A percentile compares a stretch with the other conserved stretches of the same genome.
Conservation (phyloP, 2,113 vertebrate genomes). For the Labeo catla region DNA sequence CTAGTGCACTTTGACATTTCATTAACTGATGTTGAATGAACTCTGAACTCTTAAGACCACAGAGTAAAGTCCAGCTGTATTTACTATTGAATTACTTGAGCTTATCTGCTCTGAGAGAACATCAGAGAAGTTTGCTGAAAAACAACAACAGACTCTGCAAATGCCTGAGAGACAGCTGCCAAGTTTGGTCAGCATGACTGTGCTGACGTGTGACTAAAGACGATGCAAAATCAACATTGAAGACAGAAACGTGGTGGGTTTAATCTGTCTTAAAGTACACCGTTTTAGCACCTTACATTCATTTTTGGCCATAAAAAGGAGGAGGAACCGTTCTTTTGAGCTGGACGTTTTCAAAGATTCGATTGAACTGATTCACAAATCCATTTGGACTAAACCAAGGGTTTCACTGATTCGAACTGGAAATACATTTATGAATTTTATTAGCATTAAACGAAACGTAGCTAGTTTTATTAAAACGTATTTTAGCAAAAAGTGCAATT, state of each 20-base stretch:
- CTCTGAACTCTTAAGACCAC: constrained; percentile 29
- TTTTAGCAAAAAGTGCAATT: not conserved
- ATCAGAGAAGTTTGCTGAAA: constrained; percentile 2
- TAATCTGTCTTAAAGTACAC: not conserved
- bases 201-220: not conserved
- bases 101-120: constrained; percentile 15
- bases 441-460: not conserved
- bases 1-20: not conserved
- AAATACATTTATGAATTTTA: not conserved
- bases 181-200: not conserved
- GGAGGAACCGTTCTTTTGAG: not conserved
- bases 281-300: not conserved
- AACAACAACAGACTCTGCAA: constrained; percentile 47
- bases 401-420: not conserved
- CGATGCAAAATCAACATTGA: not conserved
- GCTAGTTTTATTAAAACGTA: not conserved
- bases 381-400: not conserved
- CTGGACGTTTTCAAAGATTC: not conserved
- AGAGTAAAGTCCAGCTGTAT: constrained; percentile 46
- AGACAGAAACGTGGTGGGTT: not conserved
- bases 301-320: not conserved
- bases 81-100: not conserved
- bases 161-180: constrained; percentile 46
- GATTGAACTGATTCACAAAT: not conserved
- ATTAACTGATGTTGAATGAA: constrained; percentile 19